phyloP scores from a whole-genome alignment of 1,140 invertebrate genomes.

The Delia radicum region DNA sequence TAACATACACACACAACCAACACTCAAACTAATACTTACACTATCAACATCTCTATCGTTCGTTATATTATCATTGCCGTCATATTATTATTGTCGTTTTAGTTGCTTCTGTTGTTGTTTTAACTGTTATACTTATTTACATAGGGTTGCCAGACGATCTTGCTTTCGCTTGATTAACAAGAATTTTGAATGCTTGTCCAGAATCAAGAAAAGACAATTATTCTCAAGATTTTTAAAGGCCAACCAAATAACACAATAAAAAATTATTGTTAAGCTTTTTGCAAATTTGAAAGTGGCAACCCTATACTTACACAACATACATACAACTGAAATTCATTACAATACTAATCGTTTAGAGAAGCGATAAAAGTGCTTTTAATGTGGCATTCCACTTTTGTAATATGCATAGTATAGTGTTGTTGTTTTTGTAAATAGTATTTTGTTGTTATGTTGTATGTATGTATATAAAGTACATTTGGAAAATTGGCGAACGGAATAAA shows the following conservation, averaged over 20 bases:
- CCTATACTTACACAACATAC: background rate
- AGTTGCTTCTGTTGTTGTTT: background rate
- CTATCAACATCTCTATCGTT: background rate
- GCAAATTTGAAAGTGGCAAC: too few relatives aligned
- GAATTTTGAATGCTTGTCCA: too few relatives aligned
- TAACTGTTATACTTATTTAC: background rate
- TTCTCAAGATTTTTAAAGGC: too few relatives aligned
- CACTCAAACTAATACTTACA: background rate
- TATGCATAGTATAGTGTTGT: background rate
- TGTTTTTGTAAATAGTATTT: background rate
- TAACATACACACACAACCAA: background rate
- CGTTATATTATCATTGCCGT: background rate
- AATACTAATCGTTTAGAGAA: constrained; percentile 18
- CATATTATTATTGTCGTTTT: background rate
- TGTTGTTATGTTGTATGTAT: background rate
- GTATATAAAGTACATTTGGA: background rate
- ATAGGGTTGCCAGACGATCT: too few relatives aligned
- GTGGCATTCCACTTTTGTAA: constrained; percentile 10
- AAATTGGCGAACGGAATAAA: constrained; percentile 15
- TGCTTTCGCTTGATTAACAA: too few relatives aligned
- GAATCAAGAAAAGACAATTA: too few relatives aligned
- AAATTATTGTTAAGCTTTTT: too few relatives aligned
- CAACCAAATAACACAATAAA: too few relatives aligned
- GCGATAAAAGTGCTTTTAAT: constrained; percentile 21
- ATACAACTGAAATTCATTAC: constrained; percentile 18